phyloP scores from a whole-genome alignment of 1,140 invertebrate species.

The Odontomachus brunneus region DNA sequence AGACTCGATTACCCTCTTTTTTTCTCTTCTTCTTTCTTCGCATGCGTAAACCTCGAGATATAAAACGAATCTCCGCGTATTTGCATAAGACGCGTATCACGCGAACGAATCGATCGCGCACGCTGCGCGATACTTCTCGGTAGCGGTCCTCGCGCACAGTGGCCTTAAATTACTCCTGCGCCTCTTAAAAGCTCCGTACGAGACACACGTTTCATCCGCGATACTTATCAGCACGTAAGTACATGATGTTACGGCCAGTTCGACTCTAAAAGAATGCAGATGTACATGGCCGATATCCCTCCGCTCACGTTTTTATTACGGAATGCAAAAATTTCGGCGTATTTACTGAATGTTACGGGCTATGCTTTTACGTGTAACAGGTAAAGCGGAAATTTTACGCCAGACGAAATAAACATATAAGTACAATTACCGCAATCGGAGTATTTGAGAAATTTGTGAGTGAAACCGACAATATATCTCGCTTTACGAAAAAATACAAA shows the following conservation, averaged over 20 bases:
- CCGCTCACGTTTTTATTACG: constrained; percentile 48
- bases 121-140: constrained; percentile 59
- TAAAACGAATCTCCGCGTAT: constrained; percentile 41
- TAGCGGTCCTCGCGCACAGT: constrained; percentile 56
- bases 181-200: constrained; percentile 67
- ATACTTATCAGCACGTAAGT: constrained; percentile 70
- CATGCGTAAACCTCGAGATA: constrained; percentile 17
- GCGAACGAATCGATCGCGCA: constrained; percentile 59
- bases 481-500: not conserved
- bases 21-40: constrained; percentile 10
- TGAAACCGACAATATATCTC: not conserved
- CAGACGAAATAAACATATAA: constrained; percentile 12
- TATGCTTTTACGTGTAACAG: not conserved
- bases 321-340: constrained; percentile 39
- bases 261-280: constrained; percentile 58
- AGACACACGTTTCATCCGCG: constrained; percentile 65
- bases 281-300: constrained; percentile 56
- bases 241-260: constrained; percentile 70
- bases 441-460: constrained; percentile 48
- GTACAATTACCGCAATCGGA: constrained; percentile 11
- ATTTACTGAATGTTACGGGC: constrained; percentile 36
- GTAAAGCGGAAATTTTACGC: constrained; percentile 25
- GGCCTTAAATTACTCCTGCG: constrained; percentile 70
- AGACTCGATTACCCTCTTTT: too few species aligned
- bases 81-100: constrained; percentile 58